Conservation (phyloP, 64 coral and sea anemone species). For the Montipora capricornis region DNA sequence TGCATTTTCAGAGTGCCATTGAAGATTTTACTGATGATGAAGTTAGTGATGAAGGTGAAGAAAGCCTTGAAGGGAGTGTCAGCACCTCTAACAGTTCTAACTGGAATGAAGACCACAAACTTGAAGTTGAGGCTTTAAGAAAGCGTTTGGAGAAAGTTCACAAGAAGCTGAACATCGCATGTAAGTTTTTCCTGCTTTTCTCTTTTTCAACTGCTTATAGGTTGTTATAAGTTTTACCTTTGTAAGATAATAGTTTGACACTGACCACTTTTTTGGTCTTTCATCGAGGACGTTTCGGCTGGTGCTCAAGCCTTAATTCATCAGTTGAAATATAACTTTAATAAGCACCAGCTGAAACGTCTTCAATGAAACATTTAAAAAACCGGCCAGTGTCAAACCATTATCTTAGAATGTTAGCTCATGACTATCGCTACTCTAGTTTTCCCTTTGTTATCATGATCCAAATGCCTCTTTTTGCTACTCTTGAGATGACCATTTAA, state of each 20-base stretch:
- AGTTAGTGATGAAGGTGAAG: conserved; percentile 8
- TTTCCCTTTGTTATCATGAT: not conserved
- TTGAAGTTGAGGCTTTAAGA: conserved; percentile 24
- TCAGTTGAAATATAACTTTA: not conserved
- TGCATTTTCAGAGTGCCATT: conserved; percentile 55
- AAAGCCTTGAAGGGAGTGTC: not conserved
- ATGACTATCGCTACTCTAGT: not conserved
- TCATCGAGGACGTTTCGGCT: not conserved
- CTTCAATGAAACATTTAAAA: not conserved
- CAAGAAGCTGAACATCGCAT: conserved; percentile 57
- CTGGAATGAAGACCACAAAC: conserved; percentile 38
- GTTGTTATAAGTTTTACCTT: not conserved
- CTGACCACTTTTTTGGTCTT: not conserved
- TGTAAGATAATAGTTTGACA: not conserved
- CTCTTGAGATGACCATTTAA: not conserved
- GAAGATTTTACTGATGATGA: conserved; percentile 12
- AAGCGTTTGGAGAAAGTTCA: conserved; percentile 56
- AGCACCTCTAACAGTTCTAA: not conserved
- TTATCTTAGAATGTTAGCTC: not conserved
- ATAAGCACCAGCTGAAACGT: not conserved
- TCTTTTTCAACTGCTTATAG: not conserved
- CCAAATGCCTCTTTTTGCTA: not conserved
- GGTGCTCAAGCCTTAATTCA: not conserved
- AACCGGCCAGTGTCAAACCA: not conserved
- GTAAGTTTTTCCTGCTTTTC: conserved; percentile 25